Evolutionary conservation across 2,113 vertebrate species (phyloP), one percentile per base, ranked within the genome.

Genomic region (Melanotaenia duboulayi): DNA sequence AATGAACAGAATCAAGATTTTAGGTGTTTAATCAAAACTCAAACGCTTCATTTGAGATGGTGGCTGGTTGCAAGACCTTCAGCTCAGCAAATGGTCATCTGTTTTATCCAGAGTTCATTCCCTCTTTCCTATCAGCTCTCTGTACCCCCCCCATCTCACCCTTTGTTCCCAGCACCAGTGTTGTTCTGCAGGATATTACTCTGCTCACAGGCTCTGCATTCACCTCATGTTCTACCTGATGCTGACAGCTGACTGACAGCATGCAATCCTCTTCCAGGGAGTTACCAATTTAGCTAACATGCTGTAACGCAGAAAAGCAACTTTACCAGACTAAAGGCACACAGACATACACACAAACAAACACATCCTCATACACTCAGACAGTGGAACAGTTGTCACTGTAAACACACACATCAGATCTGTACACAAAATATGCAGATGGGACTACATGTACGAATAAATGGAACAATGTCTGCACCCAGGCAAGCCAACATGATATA

Each of bases 161-260:
- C 51, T 56, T 48, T 14, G 35, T 54, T 24, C 44, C 16, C 46
- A 56, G 25, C 46, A 37, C 58, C 24, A 40, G 63, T 55, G 52
- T 60, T 12, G 16, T 54, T 74, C 54, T 57, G 50, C 11, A 40
- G 66, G 6, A 6, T 50, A 49, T 65, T 65, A 16, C 58, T 66
- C 19, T 23, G 54, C 49, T 51, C 24, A 12, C 37, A 40, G 9
- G 61, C 13, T 85, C 40, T 40, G 54, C 20, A 73, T 81, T 72
- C 78, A 54, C 25, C 20, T 76, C 44, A 5, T 51, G 65, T 52
- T 65, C 54, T 23, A 23, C 65, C 16, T 48, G 55, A 59, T 16
- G 65, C 44, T 61, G 79, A 88, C 61, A 17, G 71, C 68, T 81
- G 81, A 74, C 62, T 72, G 81, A 77, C 78, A 70, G 58, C 42